Percentiles rank a stretch among this genome's conserved stretches.
phyloP scores from a whole-genome alignment of 2,113 vertebrate genomes.

The Mesembrinibis cayennensis region DNA sequence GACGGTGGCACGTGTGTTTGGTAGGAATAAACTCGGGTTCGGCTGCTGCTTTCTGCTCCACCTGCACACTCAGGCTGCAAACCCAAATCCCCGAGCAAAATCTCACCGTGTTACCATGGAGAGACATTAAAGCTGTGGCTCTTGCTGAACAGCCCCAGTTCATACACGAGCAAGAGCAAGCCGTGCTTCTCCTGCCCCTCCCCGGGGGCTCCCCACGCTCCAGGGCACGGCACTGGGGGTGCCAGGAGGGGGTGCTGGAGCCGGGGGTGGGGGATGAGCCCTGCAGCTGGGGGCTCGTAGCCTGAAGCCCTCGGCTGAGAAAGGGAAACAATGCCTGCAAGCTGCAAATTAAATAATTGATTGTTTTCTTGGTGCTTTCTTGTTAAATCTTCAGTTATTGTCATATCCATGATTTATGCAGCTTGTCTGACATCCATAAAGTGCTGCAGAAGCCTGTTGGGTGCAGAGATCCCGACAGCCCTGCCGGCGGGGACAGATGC shows the following conservation, averaged over 20 bases:
- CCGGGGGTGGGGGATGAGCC: not conserved
- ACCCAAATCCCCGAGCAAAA: not conserved
- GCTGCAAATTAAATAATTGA: not conserved
- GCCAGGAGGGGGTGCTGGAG: not conserved
- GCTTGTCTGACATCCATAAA: not conserved
- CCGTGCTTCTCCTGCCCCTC: not conserved
- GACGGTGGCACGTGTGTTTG: not conserved
- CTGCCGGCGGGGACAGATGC: fast-evolving
- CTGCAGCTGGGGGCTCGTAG: not conserved
- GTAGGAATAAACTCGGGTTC: too few species aligned
- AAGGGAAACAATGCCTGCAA: not conserved
- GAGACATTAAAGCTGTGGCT: not conserved
- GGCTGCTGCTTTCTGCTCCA: not conserved
- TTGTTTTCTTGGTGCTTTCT: not conserved
- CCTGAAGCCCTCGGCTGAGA: not conserved
- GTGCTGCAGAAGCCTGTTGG: not conserved
- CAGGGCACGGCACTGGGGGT: fast-evolving
- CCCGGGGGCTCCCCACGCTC: fast-evolving
- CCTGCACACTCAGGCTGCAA: not conserved
- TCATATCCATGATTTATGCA: not conserved
- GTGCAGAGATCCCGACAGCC: fast-evolving
- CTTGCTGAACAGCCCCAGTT: not conserved
- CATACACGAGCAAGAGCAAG: fast-evolving
- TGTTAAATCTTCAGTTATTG: not conserved
- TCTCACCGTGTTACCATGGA: not conserved